Evolutionary conservation across 2,888 invertebrate species (phyloP), one percentile per base, ranked within the genome.

Genomic region (Serrognathus titanus): DNA sequence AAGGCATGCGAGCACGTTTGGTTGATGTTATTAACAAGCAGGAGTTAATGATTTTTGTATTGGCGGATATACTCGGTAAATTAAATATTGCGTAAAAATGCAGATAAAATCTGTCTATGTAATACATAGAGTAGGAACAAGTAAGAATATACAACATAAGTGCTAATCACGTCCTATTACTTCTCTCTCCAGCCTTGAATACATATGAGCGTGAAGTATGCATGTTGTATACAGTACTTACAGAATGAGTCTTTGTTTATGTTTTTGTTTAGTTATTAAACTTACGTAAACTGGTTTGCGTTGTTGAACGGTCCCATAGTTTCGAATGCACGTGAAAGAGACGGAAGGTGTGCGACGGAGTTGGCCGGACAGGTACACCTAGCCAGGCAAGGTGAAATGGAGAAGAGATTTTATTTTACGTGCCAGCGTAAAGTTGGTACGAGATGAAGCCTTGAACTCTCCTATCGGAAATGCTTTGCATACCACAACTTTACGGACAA

Each of bases 401-500:
- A 53, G 53, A 53, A 39, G 48, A 53, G 43, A 54, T 54, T 40
- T 46, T 38, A 36, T 41, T 53, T 35, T 54, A 48, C 55, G 55
- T 55, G 39, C 50, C 55, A 55, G 49, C 50, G 43, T 45, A 24
- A 35, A 31, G 39, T 45, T 52, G 51, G 52, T 57, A 57, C 51
- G 48, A 35, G 48, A 52, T 38, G 47, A 51, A 57, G 35, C 57
- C 57, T 57, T 57, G 57, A 57, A 57, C 57, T 57, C 57, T 38
- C 46, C 48, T 48, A 37, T 52, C 51, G 57, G 57, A 57, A 57
- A 57, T 57, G 52, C 52, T 57, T 48, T 57, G 57, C 57, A 57
- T 57, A 41, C 57, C 57, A 38, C 43, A 48, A 52, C 41, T 52
- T 52, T 31, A 31, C 24, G 7, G 24, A 31, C 24, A 7, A 31